Base-by-base conservation (phyloP, 1,140 invertebrate genomes). In the Nylanderia fulva region DNA sequence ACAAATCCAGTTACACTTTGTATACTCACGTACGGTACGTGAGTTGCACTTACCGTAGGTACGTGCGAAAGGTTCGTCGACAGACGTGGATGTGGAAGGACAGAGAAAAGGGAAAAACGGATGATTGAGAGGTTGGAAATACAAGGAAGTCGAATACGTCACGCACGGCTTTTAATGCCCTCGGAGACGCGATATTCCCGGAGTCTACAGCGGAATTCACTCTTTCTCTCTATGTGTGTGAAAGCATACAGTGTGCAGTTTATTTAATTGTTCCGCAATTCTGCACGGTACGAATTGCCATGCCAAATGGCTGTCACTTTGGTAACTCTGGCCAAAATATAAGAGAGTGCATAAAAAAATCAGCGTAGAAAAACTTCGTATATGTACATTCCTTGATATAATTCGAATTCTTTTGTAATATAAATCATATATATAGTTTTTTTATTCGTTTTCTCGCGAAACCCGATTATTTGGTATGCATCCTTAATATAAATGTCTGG, bases 191-290 rank as follows among this genome's bases (percentile, higher is more conserved):
- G 77, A 80, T 69, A 69, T 80, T 79, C 29, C 39, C 24, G 13
- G 52, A n/a, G 15, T 68, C 21, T 33, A 15, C 45, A 48, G 6
- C 15, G 18, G 29, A 80, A 69, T 54, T 52, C 48, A 9, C 21
- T n/a, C n/a, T n/a, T n/a, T n/a, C n/a, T n/a, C n/a, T n/a, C n/a
- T n/a, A n/a, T n/a, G n/a, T n/a, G n/a, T n/a, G n/a, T 66, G 64
- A 71, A 45, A 71, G 64, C 77, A 9, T 39, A n/a, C n/a, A n/a
- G n/a, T 8, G 52, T 61, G 66, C 77, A 82, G 54, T 82, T 82
- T 82, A 82, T 72, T 82, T 82, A 82, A 82, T 82, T 82, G 66
- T 58, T 82, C 52, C 66, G 24, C 52, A 58, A 82, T 82, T 82
- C 36, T 54, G 39, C 69, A 33, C 13, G 29, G 11, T 66, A 36